Percentiles rank a stretch among this genome's conserved stretches.
These are phyloP conservation scores for Apotomis betuletana DNA, from an alignment of 2,888 invertebrate species.

Conservation along the genomic window DNA sequence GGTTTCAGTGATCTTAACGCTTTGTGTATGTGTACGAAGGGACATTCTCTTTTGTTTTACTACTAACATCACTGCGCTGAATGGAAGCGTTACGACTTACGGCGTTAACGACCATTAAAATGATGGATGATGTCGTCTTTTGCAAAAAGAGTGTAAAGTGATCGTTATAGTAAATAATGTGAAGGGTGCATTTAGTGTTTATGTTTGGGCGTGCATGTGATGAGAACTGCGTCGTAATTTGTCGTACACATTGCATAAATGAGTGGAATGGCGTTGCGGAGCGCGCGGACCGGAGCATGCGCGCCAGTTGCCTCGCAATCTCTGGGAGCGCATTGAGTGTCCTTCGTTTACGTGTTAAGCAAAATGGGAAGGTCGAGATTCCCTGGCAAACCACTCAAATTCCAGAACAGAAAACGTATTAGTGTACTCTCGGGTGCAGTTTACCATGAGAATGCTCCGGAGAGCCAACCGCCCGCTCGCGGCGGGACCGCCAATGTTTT, in stretches of 20 bases:
- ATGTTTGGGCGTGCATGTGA: conserved; percentile 70
- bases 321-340: conserved; percentile 82
- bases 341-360: conserved; percentile 82
- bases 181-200: conserved; percentile 75
- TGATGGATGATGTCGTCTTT: conserved; percentile 80
- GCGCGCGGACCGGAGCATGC: conserved; percentile 83
- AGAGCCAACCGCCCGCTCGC: conserved; percentile 75
- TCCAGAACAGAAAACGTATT: conserved; percentile 92
- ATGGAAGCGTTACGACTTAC: conserved; percentile 79
- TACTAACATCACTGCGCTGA: conserved; percentile 70
- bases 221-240: conserved; percentile 81
- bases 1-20: conserved; percentile 61
- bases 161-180: conserved; percentile 76
- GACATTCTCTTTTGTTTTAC: conserved; percentile 82
- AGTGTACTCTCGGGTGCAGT: conserved; percentile 88
- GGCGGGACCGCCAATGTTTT: conserved; percentile 75
- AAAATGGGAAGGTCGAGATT: conserved; percentile 92
- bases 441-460: conserved; percentile 78
- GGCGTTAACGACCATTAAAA: conserved; percentile 79
- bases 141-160: conserved; percentile 79
- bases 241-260: conserved; percentile 80
- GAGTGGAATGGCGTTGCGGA: conserved; percentile 83
- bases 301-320: conserved; percentile 80
- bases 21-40: conserved; percentile 66
- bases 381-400: conserved; percentile 94